Conservation (phyloP, 1,140 invertebrate genomes). For the Drosophila trapezifrons region DNA sequence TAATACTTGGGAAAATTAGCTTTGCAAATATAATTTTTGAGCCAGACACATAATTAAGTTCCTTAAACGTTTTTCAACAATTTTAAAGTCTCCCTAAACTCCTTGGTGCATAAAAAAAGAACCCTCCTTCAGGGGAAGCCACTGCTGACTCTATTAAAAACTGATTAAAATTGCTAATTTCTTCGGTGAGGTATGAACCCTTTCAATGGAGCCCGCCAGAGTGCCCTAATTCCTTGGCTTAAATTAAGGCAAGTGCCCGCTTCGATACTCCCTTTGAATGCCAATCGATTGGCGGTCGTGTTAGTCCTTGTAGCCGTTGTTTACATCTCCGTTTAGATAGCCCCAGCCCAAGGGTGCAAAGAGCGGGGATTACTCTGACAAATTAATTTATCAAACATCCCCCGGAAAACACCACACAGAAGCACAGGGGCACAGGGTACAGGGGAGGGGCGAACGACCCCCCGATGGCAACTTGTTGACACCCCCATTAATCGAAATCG, state of each 20-base stretch:
- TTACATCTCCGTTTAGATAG: constrained; percentile 42
- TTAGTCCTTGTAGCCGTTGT: constrained; percentile 35
- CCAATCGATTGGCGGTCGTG: constrained; percentile 45
- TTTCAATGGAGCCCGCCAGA: neutral
- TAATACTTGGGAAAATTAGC: neutral
- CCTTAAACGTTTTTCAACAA: too few relatives aligned
- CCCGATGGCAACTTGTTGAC: constrained; percentile 22
- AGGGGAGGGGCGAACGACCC: neutral
- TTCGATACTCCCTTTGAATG: constrained; percentile 18
- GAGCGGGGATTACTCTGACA: constrained; percentile 42
- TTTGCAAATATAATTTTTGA: neutral
- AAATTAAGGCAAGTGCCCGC: constrained; percentile 6
- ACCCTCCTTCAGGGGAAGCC: neutral
- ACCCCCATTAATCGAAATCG: constrained; percentile 45
- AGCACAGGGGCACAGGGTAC: too few relatives aligned
- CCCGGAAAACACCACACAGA: neutral
- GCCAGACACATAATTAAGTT: neutral
- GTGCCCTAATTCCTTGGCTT: constrained; percentile 1
- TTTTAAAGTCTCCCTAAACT: too few relatives aligned
- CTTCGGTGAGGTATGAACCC: neutral
- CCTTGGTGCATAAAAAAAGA: neutral
- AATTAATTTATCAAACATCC: constrained; percentile 51
- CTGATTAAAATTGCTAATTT: constrained; percentile 15
- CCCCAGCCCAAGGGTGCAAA: constrained; percentile 15
- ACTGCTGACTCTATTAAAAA: constrained; percentile 10